phyloP scores from a whole-genome alignment of 2,888 invertebrate genomes.

The Synergus umbraculus region DNA sequence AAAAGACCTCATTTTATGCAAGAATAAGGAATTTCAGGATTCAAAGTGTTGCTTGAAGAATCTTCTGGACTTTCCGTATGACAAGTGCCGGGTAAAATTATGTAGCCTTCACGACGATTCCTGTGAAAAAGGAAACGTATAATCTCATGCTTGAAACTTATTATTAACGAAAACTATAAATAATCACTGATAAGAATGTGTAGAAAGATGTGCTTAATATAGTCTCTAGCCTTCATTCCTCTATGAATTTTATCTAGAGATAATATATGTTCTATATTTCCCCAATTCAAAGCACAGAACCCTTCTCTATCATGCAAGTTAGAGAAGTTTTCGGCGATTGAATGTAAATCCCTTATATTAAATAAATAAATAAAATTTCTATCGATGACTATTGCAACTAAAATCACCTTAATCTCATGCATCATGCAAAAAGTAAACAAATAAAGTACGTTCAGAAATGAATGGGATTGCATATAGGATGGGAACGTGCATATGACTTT shows the following conservation, averaged over 20 bases:
- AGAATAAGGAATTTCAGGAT: constrained; percentile 44
- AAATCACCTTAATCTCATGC: constrained; percentile 39
- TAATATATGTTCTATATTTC: constrained; percentile 14
- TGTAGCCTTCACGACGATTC: constrained; percentile 70
- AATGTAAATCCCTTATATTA: constrained; percentile 39
- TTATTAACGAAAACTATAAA: neutral
- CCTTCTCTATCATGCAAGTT: constrained; percentile 63
- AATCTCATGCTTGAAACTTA: constrained; percentile 15
- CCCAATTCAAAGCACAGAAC: constrained; percentile 48
- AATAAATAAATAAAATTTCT: constrained; percentile 40
- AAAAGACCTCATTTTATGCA: neutral
- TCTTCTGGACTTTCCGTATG: constrained; percentile 62
- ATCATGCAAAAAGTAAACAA: constrained; percentile 43
- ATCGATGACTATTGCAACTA: neutral
- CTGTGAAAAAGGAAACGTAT: constrained; percentile 67
- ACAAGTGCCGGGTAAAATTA: constrained; percentile 67
- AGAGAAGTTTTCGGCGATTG: constrained; percentile 57
- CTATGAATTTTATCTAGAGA: too few relatives aligned
- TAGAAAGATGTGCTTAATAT: neutral
- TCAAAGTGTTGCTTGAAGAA: constrained; percentile 52
- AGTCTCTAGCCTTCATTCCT: neutral
- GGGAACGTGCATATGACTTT: neutral
- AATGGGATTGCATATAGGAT: constrained; percentile 29
- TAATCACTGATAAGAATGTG: neutral
- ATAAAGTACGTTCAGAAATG: neutral